phyloP scores from a whole-genome alignment of 2,797 vertebrate species.

The Mico argentatus region DNA sequence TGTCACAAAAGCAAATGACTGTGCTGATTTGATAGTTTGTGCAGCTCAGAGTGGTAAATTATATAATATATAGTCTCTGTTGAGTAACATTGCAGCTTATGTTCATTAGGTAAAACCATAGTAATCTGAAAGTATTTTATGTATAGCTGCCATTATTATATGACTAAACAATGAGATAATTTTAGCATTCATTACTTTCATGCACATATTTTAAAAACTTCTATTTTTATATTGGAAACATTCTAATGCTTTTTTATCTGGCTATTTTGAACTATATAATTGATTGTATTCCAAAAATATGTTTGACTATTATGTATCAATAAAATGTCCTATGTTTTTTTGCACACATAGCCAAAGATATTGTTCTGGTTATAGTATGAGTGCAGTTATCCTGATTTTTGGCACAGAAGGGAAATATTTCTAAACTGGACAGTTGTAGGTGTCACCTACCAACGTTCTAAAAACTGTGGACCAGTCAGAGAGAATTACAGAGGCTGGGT shows the following conservation, averaged over 20 bases:
- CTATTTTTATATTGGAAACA: not conserved
- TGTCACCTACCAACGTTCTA: not conserved
- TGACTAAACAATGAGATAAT: not conserved
- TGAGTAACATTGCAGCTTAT: not conserved
- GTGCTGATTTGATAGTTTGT: not conserved
- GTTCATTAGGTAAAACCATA: not conserved
- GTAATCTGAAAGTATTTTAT: constrained; percentile 18
- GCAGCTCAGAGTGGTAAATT: not conserved
- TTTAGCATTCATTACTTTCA: not conserved
- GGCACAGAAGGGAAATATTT: not conserved
- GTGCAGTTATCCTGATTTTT: not conserved
- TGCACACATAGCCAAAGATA: not conserved
- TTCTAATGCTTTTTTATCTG: not conserved
- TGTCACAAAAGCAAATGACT: not conserved
- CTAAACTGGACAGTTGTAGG: not conserved
- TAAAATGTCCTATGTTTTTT: not conserved
- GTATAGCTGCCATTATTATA: not conserved
- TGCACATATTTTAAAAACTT: not conserved
- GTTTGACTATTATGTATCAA: not conserved
- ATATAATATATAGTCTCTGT: not conserved
- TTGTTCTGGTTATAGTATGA: not conserved
- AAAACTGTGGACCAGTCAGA: not conserved
- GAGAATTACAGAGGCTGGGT: not conserved
- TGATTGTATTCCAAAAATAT: not conserved
- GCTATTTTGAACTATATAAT: not conserved